phyloP scores from a whole-genome alignment of 2,888 invertebrate genomes.

The Volucella zonaria region DNA sequence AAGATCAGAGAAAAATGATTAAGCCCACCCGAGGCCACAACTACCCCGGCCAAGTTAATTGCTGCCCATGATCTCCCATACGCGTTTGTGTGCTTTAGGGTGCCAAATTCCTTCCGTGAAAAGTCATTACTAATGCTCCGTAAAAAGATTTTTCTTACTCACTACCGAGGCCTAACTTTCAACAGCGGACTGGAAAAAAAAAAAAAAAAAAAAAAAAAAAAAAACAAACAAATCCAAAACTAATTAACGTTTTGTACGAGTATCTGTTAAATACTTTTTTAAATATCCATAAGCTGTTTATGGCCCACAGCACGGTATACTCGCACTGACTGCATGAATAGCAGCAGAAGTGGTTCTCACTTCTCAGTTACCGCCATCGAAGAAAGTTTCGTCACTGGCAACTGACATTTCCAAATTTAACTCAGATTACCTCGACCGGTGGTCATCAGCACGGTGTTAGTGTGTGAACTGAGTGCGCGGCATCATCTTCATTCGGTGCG shows the following conservation, averaged over 20 bases:
- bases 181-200: not conserved
- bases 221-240: conserved; percentile 20
- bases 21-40: conserved; percentile 24
- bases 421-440: conserved; percentile 6
- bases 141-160: conserved; percentile 7
- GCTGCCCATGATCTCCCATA: not conserved
- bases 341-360: not conserved
- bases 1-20: conserved; percentile 29
- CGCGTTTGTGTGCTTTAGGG: conserved; percentile 9
- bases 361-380: conserved; percentile 1
- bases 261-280: conserved; percentile 34
- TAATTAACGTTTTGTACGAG: conserved; percentile 32
- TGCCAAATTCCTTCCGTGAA: conserved; percentile 39
- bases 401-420: conserved; percentile 31
- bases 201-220: no score
- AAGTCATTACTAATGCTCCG: conserved; percentile 15
- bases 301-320: not conserved
- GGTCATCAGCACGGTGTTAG: conserved; percentile 34
- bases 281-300: conserved; percentile 13
- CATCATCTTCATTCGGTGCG: conserved; percentile 29
- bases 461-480: conserved; percentile 24
- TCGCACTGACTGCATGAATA: not conserved
- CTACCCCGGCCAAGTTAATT: conserved; percentile 32
- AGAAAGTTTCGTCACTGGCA: conserved; percentile 12
- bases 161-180: not conserved